Evolutionary conservation across 2,888 invertebrate species (phyloP).

Genomic region (Ennomos fuscantarius): DNA sequence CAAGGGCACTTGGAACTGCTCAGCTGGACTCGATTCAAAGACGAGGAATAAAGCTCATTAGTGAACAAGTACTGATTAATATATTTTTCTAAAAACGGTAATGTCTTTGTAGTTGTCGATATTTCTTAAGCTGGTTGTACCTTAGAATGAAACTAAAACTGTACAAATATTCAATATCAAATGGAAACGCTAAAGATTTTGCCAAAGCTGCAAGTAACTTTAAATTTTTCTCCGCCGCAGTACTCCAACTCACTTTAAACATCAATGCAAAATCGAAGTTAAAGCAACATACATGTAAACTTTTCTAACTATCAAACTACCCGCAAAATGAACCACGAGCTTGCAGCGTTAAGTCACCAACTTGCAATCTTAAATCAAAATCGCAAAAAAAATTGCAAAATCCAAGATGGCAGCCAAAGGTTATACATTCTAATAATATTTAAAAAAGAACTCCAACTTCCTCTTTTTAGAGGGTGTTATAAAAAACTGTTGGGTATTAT

Average conservation of each 20-base stretch:
- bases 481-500: conserved; percentile 14
- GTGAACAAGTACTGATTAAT: no score
- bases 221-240: neutral
- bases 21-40: no score
- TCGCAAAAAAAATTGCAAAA: conserved; percentile 5
- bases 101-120: no score
- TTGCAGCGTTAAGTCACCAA: conserved; percentile 1
- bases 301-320: conserved; percentile 6
- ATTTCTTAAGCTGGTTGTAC: no score
- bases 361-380: neutral
- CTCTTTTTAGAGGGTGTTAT: conserved; percentile 3
- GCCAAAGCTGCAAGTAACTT: neutral
- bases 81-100: no score
- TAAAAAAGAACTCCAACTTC: conserved; percentile 7
- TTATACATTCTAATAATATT: conserved; percentile 19
- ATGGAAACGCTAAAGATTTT: no score
- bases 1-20: no score
- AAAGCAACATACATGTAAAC: conserved; percentile 7
- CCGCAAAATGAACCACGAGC: conserved; percentile 3
- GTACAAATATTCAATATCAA: neutral
- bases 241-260: conserved; percentile 8
- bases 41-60: no score
- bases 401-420: conserved; percentile 19
- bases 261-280: conserved; percentile 11
- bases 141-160: neutral